Percentiles rank a stretch among this genome's conserved stretches.
Evolutionary conservation across 2,113 vertebrate species (phyloP).

Genomic region (Mionectes macconnelli): DNA sequence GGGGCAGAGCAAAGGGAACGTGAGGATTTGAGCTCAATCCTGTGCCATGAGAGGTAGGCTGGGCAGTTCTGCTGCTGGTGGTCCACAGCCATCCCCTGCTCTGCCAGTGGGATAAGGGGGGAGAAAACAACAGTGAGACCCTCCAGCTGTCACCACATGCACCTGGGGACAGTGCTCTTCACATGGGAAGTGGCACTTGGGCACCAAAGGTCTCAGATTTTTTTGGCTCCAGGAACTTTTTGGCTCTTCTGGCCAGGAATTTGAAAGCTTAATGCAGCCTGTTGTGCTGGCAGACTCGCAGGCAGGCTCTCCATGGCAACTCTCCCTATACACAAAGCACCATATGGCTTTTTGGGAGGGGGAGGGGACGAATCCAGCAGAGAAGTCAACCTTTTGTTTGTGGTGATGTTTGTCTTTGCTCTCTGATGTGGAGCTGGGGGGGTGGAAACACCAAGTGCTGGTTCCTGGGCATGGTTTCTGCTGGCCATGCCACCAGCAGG

Average conservation of each 20-base stretch:
- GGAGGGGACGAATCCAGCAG: background rate
- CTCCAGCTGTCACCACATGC: fast-evolving
- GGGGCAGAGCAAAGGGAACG: background rate
- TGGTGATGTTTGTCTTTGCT: background rate
- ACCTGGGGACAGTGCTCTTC: background rate
- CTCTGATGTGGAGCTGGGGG: background rate
- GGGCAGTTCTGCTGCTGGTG: background rate
- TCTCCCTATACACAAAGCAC: slow-evolving; percentile 48
- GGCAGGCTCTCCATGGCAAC: slow-evolving; percentile 65
- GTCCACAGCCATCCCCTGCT: background rate
- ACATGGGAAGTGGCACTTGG: background rate
- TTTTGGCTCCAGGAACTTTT: background rate
- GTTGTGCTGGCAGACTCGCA: slow-evolving; percentile 19
- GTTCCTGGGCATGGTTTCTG: background rate
- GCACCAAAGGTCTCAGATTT: background rate
- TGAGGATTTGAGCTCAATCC: background rate
- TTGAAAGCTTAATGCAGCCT: background rate
- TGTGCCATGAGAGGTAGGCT: background rate
- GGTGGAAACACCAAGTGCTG: background rate
- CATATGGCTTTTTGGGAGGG: slow-evolving; percentile 50
- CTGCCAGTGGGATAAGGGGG: fast-evolving
- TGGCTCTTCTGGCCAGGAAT: slow-evolving; percentile 16
- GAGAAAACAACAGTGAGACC: background rate
- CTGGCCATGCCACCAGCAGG: background rate
- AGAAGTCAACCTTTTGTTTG: slow-evolving; percentile 9